These are phyloP conservation scores for Amphibalanus amphitrite DNA, from an alignment of 1,140 invertebrate species.

Conservation along the genomic window DNA sequence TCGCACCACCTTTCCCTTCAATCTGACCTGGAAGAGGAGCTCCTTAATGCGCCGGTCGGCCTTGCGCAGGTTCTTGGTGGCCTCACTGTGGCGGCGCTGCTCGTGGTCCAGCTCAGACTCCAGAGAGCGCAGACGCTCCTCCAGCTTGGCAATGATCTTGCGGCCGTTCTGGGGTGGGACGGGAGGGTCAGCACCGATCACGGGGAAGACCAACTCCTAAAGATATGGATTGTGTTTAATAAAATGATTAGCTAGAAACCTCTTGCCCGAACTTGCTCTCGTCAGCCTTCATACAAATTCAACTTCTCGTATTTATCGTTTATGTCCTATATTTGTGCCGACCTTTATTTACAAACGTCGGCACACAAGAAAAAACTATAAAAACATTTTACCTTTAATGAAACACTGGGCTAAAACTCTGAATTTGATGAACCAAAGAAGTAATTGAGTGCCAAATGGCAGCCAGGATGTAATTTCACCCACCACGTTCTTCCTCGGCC, in stretches of 20 bases:
- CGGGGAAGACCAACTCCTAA: background rate
- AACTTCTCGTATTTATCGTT: background rate
- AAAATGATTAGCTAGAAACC: too few species aligned
- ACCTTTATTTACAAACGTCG: too few species aligned
- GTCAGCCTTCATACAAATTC: background rate
- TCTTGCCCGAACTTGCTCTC: too few species aligned
- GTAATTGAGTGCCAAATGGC: slow-evolving; percentile 20
- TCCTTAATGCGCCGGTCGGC: slow-evolving; percentile 21
- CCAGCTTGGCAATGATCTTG: slow-evolving; percentile 89
- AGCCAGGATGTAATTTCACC: slow-evolving; percentile 29
- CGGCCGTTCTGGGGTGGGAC: slow-evolving; percentile 87
- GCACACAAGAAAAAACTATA: background rate
- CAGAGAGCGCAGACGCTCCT: slow-evolving; percentile 52
- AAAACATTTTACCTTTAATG: background rate
- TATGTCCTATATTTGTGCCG: too few species aligned
- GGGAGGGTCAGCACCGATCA: background rate
- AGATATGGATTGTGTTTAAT: background rate
- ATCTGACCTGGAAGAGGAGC: slow-evolving; percentile 15
- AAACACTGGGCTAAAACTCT: too few species aligned
- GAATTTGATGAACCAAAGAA: background rate
- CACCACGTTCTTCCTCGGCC: slow-evolving; percentile 32
- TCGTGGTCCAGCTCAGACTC: slow-evolving; percentile 36
- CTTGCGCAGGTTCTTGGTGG: slow-evolving; percentile 25
- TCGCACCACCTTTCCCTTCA: slow-evolving; percentile 21
- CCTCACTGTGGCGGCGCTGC: slow-evolving; percentile 33